Evolutionary conservation across 2,797 vertebrate species (phyloP).

Genomic region (Enteromius paludinosus): DNA sequence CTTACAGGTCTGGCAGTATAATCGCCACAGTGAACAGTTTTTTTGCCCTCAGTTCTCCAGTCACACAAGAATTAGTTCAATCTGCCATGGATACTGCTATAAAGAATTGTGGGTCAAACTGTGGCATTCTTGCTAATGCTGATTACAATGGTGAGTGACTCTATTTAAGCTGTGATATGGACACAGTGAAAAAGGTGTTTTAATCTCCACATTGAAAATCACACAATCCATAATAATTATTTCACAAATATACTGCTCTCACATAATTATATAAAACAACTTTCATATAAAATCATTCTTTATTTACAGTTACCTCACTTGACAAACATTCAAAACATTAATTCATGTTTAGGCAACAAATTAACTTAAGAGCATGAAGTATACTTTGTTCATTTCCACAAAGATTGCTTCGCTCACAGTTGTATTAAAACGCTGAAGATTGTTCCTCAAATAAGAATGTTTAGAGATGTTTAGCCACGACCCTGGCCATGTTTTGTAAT

Average conservation of each 20-base stretch:
- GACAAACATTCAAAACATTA: background rate
- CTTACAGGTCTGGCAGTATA: conserved; percentile 75
- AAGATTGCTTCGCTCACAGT: background rate
- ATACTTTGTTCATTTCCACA: background rate
- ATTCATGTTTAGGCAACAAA: background rate
- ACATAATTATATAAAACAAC: background rate
- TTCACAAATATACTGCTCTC: background rate
- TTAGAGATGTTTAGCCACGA: background rate
- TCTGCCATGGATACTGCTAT: background rate
- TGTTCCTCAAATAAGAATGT: background rate
- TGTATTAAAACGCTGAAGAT: background rate
- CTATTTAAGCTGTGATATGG: background rate
- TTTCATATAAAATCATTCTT: background rate
- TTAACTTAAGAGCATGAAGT: background rate
- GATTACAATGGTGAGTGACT: conserved; percentile 60
- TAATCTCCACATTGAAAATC: background rate
- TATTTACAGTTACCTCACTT: background rate
- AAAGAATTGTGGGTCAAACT: background rate
- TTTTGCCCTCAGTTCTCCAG: conserved; percentile 57
- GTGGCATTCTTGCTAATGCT: conserved; percentile 52
- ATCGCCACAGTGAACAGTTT: conserved; percentile 74
- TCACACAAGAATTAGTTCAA: conserved; percentile 39
- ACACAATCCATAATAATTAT: background rate
- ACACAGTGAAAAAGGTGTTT: background rate
- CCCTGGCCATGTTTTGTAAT: background rate